A percentile compares a stretch with the other conserved stretches of the same genome.
Conservation (phyloP, 1,140 invertebrate species). For the Trissolcus basalis region DNA sequence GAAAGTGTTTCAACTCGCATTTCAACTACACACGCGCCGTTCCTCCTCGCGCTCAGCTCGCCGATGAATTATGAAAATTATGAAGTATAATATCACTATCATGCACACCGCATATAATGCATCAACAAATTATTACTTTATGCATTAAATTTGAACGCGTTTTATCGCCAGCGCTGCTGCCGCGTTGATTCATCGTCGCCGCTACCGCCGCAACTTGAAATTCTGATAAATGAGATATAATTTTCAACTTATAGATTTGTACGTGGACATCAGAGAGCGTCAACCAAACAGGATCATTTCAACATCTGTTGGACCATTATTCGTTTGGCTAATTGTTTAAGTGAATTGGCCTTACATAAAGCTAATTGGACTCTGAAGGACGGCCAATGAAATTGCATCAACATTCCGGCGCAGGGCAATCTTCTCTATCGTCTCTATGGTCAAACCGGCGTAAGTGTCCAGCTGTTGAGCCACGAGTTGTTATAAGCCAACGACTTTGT, state of each 20-base stretch:
- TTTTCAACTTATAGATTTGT: too few species aligned
- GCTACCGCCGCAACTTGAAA: too few species aligned
- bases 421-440: slow-evolving; percentile 52
- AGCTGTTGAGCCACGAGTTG: slow-evolving; percentile 66
- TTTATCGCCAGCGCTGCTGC: not conserved
- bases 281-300: too few species aligned
- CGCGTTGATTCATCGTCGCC: too few species aligned
- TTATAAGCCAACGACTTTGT: slow-evolving; percentile 66
- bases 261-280: too few species aligned
- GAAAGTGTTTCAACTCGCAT: slow-evolving; percentile 41
- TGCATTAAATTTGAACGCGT: not conserved
- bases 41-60: slow-evolving; percentile 5
- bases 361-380: slow-evolving; percentile 36
- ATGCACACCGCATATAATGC: not conserved
- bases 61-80: slow-evolving; percentile 47
- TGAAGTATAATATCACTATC: slow-evolving; percentile 48
- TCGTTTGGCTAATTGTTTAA: slow-evolving; percentile 20
- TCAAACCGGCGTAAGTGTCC: slow-evolving; percentile 54
- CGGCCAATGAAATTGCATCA: slow-evolving; percentile 65
- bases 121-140: slow-evolving; percentile 22
- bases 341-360: slow-evolving; percentile 36
- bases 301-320: slow-evolving; percentile 29
- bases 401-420: slow-evolving; percentile 67
- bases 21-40: slow-evolving; percentile 22
- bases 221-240: not conserved